Base-by-base conservation (phyloP, 2,888 invertebrate genomes). In the Oscheius sp. region DNA sequence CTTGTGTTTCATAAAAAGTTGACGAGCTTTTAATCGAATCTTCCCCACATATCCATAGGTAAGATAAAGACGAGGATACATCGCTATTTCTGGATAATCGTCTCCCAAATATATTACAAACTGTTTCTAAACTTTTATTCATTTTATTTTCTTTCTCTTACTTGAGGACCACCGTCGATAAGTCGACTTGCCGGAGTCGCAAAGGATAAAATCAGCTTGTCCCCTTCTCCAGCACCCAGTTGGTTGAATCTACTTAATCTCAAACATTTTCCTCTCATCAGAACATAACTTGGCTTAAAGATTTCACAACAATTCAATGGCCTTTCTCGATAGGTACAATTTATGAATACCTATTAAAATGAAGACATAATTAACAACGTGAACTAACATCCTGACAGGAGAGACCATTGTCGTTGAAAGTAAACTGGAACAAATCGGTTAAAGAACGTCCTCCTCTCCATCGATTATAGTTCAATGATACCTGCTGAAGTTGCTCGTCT, bases 81-180 rank as follows among this genome's bases (percentile, higher is more conserved):
- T 50, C 38, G 57, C 57, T 14, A 59, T 67, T 49, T 67, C 67
- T 17, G 57, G 67, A 20, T 59, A 59, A 14, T 49, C 28, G 20
- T 67, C 67, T 5, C 67, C 67, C 9, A 67, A 24, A 24, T 67
- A 67, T 20, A 67, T 44, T 3, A 67, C 67, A 47, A 59, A 57
- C 26, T 66, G 66, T 44, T 33, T 45, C 66, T 66, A 32, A 41
- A 66, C n/a, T n/a, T n/a, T n/a, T n/a, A n/a, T n/a, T n/a, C n/a
- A n/a, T 33, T 56, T 17, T 32, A n/a, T 56, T 20, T 12, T 8
- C 20, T 56, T 32, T 32, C 56, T 33, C 56, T n/a, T 36, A 56
- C 12, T 33, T 33, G 17, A 45, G 17, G 24, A 33, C n/a, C 14
- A 50, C 63, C 50, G 20, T 64, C 64, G 1, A 64, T 33, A 2